These are phyloP conservation scores for Xenopus laevis DNA, from an alignment of 2,113 vertebrate genomes.

Conservation along the genomic window DNA sequence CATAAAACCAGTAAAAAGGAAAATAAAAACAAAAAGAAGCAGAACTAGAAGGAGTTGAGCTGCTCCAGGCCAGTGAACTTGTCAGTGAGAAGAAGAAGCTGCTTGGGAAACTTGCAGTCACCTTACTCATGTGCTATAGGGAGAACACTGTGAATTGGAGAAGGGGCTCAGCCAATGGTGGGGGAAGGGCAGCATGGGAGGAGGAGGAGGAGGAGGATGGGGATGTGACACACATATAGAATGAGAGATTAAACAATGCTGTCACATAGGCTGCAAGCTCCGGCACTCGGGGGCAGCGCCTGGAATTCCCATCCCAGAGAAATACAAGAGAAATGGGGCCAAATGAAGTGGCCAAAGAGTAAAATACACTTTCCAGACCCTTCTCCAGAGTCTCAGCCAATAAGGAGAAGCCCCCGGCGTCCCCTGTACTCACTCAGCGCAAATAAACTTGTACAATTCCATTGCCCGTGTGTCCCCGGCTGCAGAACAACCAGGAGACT, in stretches of 20 bases:
- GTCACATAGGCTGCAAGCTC: slow-evolving; percentile 55
- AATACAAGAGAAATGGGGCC: slow-evolving; percentile 35
- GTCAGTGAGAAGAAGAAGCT: neutral
- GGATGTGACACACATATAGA: slow-evolving; percentile 77
- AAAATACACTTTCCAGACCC: slow-evolving; percentile 46
- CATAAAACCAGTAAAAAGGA: neutral
- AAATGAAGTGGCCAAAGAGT: neutral
- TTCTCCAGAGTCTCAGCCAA: slow-evolving; percentile 45
- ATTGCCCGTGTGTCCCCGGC: slow-evolving; percentile 53
- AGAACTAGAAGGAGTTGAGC: too few species aligned
- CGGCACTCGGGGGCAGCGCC: slow-evolving; percentile 48
- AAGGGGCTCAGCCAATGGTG: slow-evolving; percentile 11
- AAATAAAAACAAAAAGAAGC: neutral
- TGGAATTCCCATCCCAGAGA: slow-evolving; percentile 52
- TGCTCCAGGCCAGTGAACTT: neutral
- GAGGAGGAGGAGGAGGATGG: slow-evolving; percentile 48
- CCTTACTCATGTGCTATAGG: slow-evolving; percentile 54
- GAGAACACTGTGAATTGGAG: slow-evolving; percentile 40
- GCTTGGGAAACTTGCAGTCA: slow-evolving; percentile 24
- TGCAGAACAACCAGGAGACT: slow-evolving; percentile 46
- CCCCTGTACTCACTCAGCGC: slow-evolving; percentile 30
- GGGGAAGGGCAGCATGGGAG: slow-evolving; percentile 46
- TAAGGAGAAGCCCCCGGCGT: slow-evolving; percentile 51
- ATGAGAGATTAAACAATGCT: slow-evolving; percentile 74
- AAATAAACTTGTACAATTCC: slow-evolving; percentile 55